A percentile compares a stretch with the other conserved stretches of the same genome.
Conservation (phyloP, 2,113 vertebrate genomes). For the Maccullochella peelii region DNA sequence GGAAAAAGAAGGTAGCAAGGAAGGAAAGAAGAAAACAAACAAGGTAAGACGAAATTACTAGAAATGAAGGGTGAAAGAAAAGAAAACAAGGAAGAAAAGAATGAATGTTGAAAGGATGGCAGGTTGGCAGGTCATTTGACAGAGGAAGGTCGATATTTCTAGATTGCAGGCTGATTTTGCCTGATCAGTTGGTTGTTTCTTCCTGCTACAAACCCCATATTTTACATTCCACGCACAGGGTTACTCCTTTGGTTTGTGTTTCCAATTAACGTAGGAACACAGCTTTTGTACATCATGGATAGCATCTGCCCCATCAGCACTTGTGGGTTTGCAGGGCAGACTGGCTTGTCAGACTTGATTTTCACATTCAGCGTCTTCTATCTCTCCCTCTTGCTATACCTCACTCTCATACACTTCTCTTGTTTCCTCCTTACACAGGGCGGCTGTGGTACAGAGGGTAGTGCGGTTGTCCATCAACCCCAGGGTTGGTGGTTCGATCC, state of each 20-base stretch:
- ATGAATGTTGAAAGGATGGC: neutral
- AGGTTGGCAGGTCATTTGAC: neutral
- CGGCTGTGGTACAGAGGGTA: too few relatives aligned
- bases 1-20: neutral
- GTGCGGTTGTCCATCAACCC: too few relatives aligned
- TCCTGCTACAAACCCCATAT: neutral
- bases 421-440: constrained; percentile 8
- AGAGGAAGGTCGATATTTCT: neutral
- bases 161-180: neutral
- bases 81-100: neutral
- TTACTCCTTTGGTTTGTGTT: neutral
- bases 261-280: constrained; percentile 15
- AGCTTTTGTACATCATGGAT: neutral
- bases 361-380: constrained; percentile 19
- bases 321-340: neutral
- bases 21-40: neutral
- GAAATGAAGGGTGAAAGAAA: neutral
- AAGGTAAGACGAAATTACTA: neutral
- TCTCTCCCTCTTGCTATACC: neutral
- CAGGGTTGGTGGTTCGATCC: too few relatives aligned
- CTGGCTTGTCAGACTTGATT: constrained; percentile 31
- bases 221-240: neutral
- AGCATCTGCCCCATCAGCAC: neutral
- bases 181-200: neutral
- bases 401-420: constrained; percentile 10